Base-by-base conservation (phyloP, 2,888 invertebrate species). In the Andricus quercusramuli region DNA sequence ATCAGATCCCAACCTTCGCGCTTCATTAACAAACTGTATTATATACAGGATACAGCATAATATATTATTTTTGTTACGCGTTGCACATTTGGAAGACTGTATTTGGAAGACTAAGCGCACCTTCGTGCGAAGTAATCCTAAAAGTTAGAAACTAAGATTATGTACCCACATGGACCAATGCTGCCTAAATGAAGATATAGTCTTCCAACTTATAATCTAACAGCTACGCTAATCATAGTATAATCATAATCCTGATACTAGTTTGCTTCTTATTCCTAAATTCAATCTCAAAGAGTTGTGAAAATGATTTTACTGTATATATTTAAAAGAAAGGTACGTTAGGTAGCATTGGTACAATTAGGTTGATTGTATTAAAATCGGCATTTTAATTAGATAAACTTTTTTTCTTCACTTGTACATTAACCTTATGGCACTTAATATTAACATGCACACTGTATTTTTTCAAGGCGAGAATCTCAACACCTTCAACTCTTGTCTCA, bases 91-190 rank as follows among this genome's bases (percentile, higher is more conserved):
- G 87, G 85, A 88, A 88, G 88, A 88, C 87, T 85, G 84, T 87
- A 81, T 82, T 82, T 86, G 87, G 88, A 88, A 88, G 88, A 88
- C 88, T 85, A 83, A 78, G 80, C 56, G 47, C 51, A 80, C 32
- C 1, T n/a, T 13, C n/a, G 29, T 74, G 74, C 56, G 32, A 56
- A 56, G 32, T 74, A 56, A 56, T 74, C 37, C 74, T 74, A 68
- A 6, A 37, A n/a, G 20, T 59, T 74, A 74, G 32, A 74, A 32
- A 74, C 74, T 74, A 74, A 74, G 74, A 56, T 32, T 56, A 64
- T 29, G 29, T 29, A 64, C 29, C 29, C 29, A 64, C 29, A 64
- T 15, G 64, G 32, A 74, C 74, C 74, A 74, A 74, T 74, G 74
- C 74, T 74, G 74, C 74, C 74, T 74, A 59, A 56, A 37, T 29